Evolutionary conservation across 2,888 invertebrate species (phyloP), one percentile per base, ranked within the genome.

Genomic region (Bellardia bayeri): DNA sequence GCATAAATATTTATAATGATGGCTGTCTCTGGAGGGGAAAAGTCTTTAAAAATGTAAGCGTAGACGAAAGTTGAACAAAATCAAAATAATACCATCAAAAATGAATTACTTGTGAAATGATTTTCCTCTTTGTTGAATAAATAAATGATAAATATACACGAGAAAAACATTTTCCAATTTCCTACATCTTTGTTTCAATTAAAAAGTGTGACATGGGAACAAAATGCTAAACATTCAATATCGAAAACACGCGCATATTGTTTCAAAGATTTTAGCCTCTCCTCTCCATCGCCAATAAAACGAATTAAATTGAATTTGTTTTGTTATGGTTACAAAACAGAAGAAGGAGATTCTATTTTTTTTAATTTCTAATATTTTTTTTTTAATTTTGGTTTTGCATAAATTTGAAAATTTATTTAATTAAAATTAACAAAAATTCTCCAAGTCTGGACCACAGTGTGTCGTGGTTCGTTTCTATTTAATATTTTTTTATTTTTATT

Each of bases 391-490:
- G 56, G 56, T 72, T 72, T 72, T 66, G 72, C 40, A 78, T 37
- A 72, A 74, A 80, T 61, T 80, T 68, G 8, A 23, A 84, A 78
- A 37, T 37, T 45, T 72, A 61, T 85, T 75, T 87, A 87, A 87
- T 87, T 87, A 78, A 82, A 83, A 81, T 76, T 84, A 64, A 76
- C 80, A 80, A 79, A 76, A 83, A 78, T 45, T 58, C 42, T 84
- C 58, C 40, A 79, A 74, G 87, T 87, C 87, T 85, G 85, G 87
- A 87, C 85, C 87, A 79, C 87, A 87, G 69, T 75, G 63, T 81
- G 80, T 75, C 80, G 80, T 69, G 80, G 85, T 75, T 85, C 75
- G 0, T 61, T 80, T 75, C 74, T 51, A 37, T 85, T 82, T 64
- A 54, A 37, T 33, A 86, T 63, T 61, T 63, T 63, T 23, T 23